Evolutionary conservation across 2,797 vertebrate species (phyloP).

Genomic region (Lophotriccus pileatus): DNA sequence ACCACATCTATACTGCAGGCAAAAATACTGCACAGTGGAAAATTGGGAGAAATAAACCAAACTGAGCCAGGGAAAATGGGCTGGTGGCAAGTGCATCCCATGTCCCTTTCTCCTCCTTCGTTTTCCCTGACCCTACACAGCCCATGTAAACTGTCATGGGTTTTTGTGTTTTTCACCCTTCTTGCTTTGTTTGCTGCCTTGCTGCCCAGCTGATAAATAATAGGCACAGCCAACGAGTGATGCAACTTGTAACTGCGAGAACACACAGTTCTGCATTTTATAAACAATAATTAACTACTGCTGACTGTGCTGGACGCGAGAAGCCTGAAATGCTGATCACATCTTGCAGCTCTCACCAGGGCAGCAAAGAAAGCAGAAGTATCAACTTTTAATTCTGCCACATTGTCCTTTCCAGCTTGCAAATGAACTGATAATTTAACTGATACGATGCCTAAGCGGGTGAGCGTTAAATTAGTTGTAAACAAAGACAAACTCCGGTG

Average conservation of each 20-base stretch:
- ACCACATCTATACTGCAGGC: background rate
- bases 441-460: background rate
- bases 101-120: background rate
- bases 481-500: background rate
- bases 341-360: background rate
- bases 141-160: background rate
- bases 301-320: background rate
- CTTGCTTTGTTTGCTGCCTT: background rate
- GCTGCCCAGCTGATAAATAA: slow-evolving; percentile 2
- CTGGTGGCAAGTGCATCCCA: background rate
- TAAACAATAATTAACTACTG: slow-evolving; percentile 48
- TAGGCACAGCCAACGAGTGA: background rate
- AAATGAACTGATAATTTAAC: background rate
- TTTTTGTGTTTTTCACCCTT: background rate
- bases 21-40: background rate
- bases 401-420: background rate
- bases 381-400: background rate
- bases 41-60: background rate
- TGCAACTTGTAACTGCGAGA: background rate
- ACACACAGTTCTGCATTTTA: slow-evolving; percentile 32
- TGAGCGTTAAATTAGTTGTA: background rate
- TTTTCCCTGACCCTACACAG: background rate
- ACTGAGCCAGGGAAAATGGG: background rate
- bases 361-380: background rate
- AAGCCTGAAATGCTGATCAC: slow-evolving; percentile 5